These are phyloP conservation scores for Sebastes jordani DNA, from an alignment of 2,797 vertebrate species.

Conservation along the genomic window DNA sequence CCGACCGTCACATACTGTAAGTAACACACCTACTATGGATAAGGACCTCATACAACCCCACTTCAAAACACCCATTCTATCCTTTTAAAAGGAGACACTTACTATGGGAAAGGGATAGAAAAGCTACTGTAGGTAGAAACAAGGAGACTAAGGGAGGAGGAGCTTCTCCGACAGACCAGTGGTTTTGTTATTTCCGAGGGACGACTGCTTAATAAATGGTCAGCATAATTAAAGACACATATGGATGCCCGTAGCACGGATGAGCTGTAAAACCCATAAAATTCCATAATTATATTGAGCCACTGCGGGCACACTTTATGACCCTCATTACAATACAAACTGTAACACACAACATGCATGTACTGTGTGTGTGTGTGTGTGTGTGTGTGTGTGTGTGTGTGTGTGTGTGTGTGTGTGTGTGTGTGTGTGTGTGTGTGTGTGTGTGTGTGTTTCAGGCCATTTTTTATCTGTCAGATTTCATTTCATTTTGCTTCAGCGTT, in stretches of 20 bases:
- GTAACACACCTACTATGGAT: too few species aligned
- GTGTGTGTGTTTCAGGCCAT: background rate
- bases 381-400: background rate
- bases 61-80: too few species aligned
- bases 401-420: background rate
- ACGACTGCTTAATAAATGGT: constrained; percentile 73
- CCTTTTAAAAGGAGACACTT: background rate
- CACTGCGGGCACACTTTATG: constrained; percentile 66
- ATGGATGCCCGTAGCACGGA: constrained; percentile 62
- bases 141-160: background rate
- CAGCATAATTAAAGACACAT: constrained; percentile 79
- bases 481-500: constrained; percentile 49
- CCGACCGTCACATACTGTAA: too few species aligned
- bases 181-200: constrained; percentile 68
- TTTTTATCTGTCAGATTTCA: constrained; percentile 52
- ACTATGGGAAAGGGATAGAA: background rate
- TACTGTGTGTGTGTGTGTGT: background rate
- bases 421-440: background rate
- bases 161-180: background rate
- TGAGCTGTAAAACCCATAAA: constrained; percentile 80
- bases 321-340: constrained; percentile 57
- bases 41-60: too few species aligned
- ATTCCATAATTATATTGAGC: constrained; percentile 73
- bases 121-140: background rate
- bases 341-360: constrained; percentile 28